A percentile compares a stretch with the other conserved stretches of the same genome.
phyloP scores from a whole-genome alignment of 2,797 vertebrate species.

The Enteromius mattozi region DNA sequence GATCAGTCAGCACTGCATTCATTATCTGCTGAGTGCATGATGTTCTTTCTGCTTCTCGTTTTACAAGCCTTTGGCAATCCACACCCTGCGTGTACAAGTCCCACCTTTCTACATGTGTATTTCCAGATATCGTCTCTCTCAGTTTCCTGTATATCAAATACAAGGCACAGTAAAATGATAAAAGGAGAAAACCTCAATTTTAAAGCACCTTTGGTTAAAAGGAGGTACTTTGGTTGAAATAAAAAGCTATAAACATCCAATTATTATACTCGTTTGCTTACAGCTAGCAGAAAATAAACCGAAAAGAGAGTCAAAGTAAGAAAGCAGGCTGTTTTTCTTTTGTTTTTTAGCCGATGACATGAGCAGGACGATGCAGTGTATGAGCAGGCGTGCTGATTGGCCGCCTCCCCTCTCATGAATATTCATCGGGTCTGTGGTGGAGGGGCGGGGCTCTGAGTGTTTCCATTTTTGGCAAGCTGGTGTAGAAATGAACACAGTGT shows the following conservation, averaged over 20 bases:
- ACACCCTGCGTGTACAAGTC: constrained; percentile 4
- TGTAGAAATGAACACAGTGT: constrained; percentile 93
- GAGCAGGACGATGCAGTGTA: constrained; percentile 21
- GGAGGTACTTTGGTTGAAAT: constrained; percentile 84
- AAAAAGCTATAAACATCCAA: constrained; percentile 58
- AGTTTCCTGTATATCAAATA: constrained; percentile 80
- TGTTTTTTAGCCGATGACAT: constrained; percentile 31
- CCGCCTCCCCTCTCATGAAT: constrained; percentile 21
- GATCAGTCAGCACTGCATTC: neutral
- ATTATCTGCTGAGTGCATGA: constrained; percentile 6
- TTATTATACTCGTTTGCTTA: constrained; percentile 49
- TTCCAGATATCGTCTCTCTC: constrained; percentile 63
- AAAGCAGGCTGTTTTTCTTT: constrained; percentile 61
- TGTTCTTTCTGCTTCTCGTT: constrained; percentile 23
- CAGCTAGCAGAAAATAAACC: constrained; percentile 63
- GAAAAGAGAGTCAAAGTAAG: constrained; percentile 62
- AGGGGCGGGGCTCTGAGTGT: constrained; percentile 34
- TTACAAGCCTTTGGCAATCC: constrained; percentile 39
- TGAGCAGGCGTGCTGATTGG: constrained; percentile 19
- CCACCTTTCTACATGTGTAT: constrained; percentile 30
- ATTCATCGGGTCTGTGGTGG: constrained; percentile 39
- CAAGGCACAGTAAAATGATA: constrained; percentile 84
- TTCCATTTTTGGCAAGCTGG: constrained; percentile 80
- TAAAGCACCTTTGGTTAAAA: constrained; percentile 88
- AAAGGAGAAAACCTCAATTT: constrained; percentile 79